Percentiles rank a stretch among this genome's conserved stretches.
These are phyloP conservation scores for Cladopsammia gracilis DNA, from an alignment of 64 coral and sea anemone species.

Conservation along the genomic window DNA sequence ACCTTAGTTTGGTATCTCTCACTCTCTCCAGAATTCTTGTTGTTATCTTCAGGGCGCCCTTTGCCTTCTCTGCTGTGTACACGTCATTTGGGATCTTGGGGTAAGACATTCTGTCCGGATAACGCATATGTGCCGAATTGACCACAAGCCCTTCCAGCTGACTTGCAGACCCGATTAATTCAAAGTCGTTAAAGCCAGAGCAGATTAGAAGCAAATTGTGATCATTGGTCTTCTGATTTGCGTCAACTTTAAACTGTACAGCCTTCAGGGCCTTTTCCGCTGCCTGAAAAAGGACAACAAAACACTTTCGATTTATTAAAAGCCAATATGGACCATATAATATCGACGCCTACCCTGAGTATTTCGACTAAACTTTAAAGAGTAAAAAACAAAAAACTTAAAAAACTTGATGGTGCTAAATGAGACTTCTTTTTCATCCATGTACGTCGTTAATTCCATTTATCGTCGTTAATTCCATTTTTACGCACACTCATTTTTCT, in stretches of 20 bases:
- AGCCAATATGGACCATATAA: too few species aligned
- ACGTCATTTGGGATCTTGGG: slow-evolving; percentile 33
- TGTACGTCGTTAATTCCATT: too few species aligned
- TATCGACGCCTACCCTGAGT: too few species aligned
- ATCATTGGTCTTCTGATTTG: slow-evolving; percentile 52
- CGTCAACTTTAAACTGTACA: slow-evolving; percentile 59
- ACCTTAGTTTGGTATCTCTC: background rate
- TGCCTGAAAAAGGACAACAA: slow-evolving; percentile 29
- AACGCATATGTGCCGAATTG: slow-evolving; percentile 69
- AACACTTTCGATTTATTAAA: too few species aligned
- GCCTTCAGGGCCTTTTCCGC: slow-evolving; percentile 82
- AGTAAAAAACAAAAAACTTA: too few species aligned
- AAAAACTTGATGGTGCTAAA: too few species aligned
- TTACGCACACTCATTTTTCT: too few species aligned
- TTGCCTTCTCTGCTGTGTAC: slow-evolving; percentile 1
- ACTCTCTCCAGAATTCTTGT: background rate
- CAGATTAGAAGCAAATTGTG: slow-evolving; percentile 62
- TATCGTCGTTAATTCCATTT: too few species aligned
- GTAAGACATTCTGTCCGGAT: slow-evolving; percentile 59
- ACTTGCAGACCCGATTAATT: slow-evolving; percentile 5
- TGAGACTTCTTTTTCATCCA: too few species aligned
- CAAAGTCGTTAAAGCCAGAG: slow-evolving; percentile 21
- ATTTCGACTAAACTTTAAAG: too few species aligned
- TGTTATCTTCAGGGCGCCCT: background rate
- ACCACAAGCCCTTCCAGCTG: slow-evolving; percentile 18